Percentiles rank a stretch among this genome's conserved stretches.
phyloP scores from a whole-genome alignment of 2,888 invertebrate genomes.

The Pheosia gnoma region DNA sequence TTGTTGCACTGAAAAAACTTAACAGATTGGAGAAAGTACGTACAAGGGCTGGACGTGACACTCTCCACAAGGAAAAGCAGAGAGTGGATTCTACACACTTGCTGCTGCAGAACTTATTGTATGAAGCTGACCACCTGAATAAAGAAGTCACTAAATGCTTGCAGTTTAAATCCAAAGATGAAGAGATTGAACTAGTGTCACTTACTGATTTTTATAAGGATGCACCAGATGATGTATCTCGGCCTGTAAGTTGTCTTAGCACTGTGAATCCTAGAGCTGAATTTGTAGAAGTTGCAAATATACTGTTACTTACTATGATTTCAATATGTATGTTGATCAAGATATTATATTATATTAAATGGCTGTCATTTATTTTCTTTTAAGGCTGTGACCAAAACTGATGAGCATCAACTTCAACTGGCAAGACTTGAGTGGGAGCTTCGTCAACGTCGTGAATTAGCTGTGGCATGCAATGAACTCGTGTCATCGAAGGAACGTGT shows the following conservation, averaged over 20 bases:
- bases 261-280: too few relatives aligned
- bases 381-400: constrained; percentile 86
- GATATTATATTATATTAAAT: not conserved
- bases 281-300: too few relatives aligned
- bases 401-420: constrained; percentile 92
- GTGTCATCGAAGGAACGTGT: constrained; percentile 91
- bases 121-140: constrained; percentile 96
- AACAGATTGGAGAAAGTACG: constrained; percentile 96
- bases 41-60: constrained; percentile 92
- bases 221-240: constrained; percentile 88
- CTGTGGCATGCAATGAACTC: constrained; percentile 89
- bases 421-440: constrained; percentile 96
- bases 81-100: constrained; percentile 95
- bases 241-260: constrained; percentile 80
- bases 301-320: too few relatives aligned
- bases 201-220: constrained; percentile 92
- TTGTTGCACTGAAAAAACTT: constrained; percentile 94
- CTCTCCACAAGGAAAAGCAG: constrained; percentile 92
- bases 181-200: constrained; percentile 94
- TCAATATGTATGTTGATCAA: too few relatives aligned
- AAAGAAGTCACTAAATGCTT: constrained; percentile 97
- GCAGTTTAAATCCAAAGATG: constrained; percentile 97
- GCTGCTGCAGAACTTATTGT: constrained; percentile 95
- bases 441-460: constrained; percentile 92
- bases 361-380: constrained; percentile 23